Conservation (phyloP, 1,140 invertebrate genomes). For the Drosophila elegans region DNA sequence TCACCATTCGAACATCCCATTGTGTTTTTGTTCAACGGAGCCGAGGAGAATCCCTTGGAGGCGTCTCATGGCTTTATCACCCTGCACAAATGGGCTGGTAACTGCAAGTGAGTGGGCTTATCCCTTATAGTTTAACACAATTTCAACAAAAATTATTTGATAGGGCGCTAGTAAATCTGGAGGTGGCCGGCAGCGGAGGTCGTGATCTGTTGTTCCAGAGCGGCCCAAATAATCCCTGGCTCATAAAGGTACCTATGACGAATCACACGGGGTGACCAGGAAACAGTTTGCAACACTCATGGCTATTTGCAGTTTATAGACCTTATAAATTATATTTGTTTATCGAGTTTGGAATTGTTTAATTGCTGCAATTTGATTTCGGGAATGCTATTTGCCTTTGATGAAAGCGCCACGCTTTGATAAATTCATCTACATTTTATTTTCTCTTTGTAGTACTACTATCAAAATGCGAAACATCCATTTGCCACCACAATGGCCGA, state of each 20-base stretch:
- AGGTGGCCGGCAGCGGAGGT: constrained; percentile 96
- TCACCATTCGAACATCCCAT: constrained; percentile 89
- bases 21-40: constrained; percentile 95
- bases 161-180: constrained; percentile 95
- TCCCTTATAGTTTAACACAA: neutral
- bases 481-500: constrained; percentile 96
- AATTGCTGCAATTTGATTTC: constrained; percentile 86
- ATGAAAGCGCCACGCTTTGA: constrained; percentile 71
- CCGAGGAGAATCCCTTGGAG: constrained; percentile 96
- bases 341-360: constrained; percentile 18
- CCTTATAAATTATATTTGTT: constrained; percentile 2
- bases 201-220: constrained; percentile 97
- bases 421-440: constrained; percentile 85
- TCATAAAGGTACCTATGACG: constrained; percentile 87
- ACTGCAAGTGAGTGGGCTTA: constrained; percentile 85
- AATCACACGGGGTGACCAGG: neutral
- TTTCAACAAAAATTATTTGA: constrained; percentile 48
- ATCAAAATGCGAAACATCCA: constrained; percentile 87
- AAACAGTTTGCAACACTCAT: neutral
- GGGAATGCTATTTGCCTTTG: constrained; percentile 79
- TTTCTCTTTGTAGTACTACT: constrained; percentile 49
- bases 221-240: constrained; percentile 96
- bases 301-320: constrained; percentile 22
- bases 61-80: constrained; percentile 98
- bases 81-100: constrained; percentile 94